A percentile compares a stretch with the other conserved stretches of the same genome.
Evolutionary conservation across 1,140 invertebrate species (phyloP).

Genomic region (Geopemphigus sp.): DNA sequence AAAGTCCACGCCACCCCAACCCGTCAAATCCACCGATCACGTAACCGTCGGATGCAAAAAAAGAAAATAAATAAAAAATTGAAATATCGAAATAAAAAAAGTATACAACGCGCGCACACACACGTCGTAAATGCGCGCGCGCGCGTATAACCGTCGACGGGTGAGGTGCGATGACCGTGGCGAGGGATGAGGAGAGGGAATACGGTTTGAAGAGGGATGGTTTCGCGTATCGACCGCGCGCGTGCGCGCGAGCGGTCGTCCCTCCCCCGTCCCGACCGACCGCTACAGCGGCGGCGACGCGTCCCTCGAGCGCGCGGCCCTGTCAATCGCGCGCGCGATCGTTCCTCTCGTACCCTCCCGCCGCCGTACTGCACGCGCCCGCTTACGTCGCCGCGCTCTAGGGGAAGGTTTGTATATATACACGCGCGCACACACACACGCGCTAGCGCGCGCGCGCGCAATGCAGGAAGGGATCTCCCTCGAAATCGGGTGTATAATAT

Average conservation of each 20-base stretch:
- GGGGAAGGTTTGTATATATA: background rate
- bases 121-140: background rate
- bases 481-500: slow-evolving; percentile 42
- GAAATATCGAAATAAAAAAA: background rate
- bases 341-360: background rate
- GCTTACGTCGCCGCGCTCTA: background rate
- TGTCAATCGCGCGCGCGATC: slow-evolving; percentile 40
- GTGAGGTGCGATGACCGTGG: background rate
- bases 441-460: background rate
- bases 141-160: slow-evolving; percentile 4
- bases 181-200: background rate
- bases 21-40: too few relatives aligned
- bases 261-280: background rate
- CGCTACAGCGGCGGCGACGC: background rate
- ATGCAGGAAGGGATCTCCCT: slow-evolving; percentile 15
- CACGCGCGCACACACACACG: background rate
- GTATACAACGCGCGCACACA: too few relatives aligned
- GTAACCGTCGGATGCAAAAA: background rate
- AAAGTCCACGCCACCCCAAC: background rate
- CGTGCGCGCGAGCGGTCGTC: background rate
- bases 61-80: background rate
- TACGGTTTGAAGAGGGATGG: slow-evolving; percentile 1
- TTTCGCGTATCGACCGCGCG: slow-evolving; percentile 32
- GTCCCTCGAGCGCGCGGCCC: background rate
- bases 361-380: background rate